Evolutionary conservation across 2,113 vertebrate genomes (phyloP), one percentile per base, ranked within the genome.

Genomic region (Desmodus rotundus): DNA sequence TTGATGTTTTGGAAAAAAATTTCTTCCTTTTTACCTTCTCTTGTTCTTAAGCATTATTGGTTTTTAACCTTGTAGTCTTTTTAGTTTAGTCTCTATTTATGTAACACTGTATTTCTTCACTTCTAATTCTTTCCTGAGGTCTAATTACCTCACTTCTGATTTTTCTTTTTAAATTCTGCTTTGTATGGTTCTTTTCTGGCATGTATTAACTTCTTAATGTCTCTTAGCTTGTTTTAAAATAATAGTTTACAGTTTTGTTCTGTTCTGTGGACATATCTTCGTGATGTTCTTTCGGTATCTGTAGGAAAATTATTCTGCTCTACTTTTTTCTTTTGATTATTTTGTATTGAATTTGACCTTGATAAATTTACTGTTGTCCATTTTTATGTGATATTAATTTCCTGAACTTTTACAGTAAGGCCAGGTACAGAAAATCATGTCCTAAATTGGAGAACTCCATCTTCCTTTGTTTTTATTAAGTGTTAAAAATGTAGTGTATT

Each of bases 221-320:
- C 12, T 84, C 54, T 72, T 63, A 58, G 52, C 6, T 65, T 94
- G 26, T 84, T 92, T 92, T 87, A 38, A 97, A 87, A 82, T 41
- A 92, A 45, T 22, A 72, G 33, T 26, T 87, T 76, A 90, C 17
- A 58, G 22, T 84, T 58, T 73, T 61, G 33, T 83, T 81, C 47
- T 65, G 20, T 54, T 94, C 41, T 52, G n/a, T 47, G 24, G 78
- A 20, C 26, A 41, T 7, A 58, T 58, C 17, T 70, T 92, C 86
- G 33, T 58, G 52, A 87, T 33, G 13, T 26, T 87, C 36, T 45
- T 41, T 89, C 24, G 9, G 83, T 38, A 61, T 54, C 31, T 61
- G 3, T 50, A 43, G 5, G 10, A 31, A 74, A 81, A 24, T 63
- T 68, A 93, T 88, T 38, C 26, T 58, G 9, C 28, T 73, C 33